Conservation (phyloP, 1,140 invertebrate genomes). For the Drosophila subobscura region DNA sequence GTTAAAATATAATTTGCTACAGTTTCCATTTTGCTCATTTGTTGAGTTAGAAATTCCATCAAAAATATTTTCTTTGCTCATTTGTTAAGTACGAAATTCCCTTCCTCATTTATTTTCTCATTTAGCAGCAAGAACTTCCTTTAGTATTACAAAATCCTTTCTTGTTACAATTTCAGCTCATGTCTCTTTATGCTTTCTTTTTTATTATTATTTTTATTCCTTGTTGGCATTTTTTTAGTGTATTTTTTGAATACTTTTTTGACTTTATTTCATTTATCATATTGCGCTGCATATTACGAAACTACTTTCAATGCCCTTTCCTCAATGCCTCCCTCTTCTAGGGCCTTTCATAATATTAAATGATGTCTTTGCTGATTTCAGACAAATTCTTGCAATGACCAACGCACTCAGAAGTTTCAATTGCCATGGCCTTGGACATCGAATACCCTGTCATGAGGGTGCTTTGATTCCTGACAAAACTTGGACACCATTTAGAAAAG, state of each 20-base stretch:
- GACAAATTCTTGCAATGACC: conserved; percentile 13
- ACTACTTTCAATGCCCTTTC: conserved; percentile 32
- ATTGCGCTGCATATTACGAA: conserved; percentile 3
- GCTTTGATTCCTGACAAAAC: neutral
- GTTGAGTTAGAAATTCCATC: too few species aligned
- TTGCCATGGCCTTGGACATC: conserved; percentile 27
- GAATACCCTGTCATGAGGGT: neutral
- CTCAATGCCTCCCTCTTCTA: neutral
- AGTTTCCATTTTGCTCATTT: too few species aligned
- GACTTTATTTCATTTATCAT: neutral
- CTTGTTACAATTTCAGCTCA: neutral
- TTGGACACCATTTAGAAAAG: too few species aligned
- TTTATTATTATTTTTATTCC: neutral
- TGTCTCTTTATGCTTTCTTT: neutral
- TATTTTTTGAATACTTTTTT: neutral
- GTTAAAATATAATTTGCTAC: too few species aligned
- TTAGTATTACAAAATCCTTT: too few species aligned
- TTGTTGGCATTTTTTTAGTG: neutral
- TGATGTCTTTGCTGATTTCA: conserved; percentile 29
- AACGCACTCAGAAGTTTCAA: conserved; percentile 21
- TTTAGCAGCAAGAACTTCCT: too few species aligned
- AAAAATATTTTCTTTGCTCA: too few species aligned
- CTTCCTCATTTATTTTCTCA: too few species aligned
- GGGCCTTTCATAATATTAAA: conserved; percentile 30
- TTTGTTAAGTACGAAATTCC: too few species aligned